Evolutionary conservation across 2,888 invertebrate genomes (phyloP), one percentile per base, ranked within the genome.

Genomic region (Dicyrtomina minuta): DNA sequence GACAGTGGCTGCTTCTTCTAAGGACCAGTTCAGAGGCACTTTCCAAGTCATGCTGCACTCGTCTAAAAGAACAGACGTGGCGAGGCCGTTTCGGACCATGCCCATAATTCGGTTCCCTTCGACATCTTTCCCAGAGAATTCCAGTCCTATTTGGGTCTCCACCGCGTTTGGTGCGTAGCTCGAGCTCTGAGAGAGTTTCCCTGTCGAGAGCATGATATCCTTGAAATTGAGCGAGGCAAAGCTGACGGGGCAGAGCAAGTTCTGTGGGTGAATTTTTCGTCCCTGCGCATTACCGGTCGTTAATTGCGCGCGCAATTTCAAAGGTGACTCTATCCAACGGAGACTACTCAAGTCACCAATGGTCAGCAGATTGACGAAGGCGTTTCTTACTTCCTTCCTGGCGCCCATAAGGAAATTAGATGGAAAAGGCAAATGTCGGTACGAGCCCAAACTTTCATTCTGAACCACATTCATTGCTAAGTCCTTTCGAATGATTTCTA

Each of bases 291-390:
- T n/a, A n/a, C n/a, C n/a, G n/a, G n/a, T n/a, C n/a, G n/a, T n/a
- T n/a, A n/a, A n/a, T n/a, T n/a, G n/a, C n/a, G n/a, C n/a, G n/a
- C n/a, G n/a, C n/a, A n/a, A 66, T 84, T 22, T 66, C 60, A 89
- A 85, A 65, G 90, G 53, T 2, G 66, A 90, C 81, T 95, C 89
- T 5, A 94, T 82, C 93, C 93, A 94, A n/a, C 83, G 85, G 51
- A 97, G 80, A 1, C 92, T 90, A 0, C 92, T 90, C 66, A 97
- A 84, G 81, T 98, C 96, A 60, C 96, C 96, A 66, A 90, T 86
- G 0, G 89, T 88, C 15, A 87, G 79, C 0, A 90, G 88, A 82
- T 93, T 92, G 2, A 89, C 88, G 81, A 87, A 93, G 0, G 89
- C 90, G 80, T 95, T 91, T 73, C 85, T 10, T 82, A 82, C 79